Percentiles rank a stretch among this genome's conserved stretches.
phyloP scores from a whole-genome alignment of 2,113 vertebrate genomes.

The Erythrocercus mccallii region DNA sequence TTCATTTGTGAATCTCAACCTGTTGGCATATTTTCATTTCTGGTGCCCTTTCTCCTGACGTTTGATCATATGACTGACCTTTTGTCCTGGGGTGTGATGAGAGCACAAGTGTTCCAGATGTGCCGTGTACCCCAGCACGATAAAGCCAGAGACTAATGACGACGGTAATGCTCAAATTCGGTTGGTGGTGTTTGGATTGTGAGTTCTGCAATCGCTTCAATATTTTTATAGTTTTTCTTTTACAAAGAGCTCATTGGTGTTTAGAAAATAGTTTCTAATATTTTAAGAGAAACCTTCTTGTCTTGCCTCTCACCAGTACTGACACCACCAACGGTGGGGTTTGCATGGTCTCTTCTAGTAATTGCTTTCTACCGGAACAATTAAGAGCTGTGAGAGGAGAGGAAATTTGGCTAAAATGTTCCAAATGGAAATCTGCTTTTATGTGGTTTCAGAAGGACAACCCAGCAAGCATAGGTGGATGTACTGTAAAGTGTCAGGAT shows the following conservation, averaged over 20 bases:
- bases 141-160: not conserved
- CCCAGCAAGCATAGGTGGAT: not conserved
- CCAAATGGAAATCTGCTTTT: slow-evolving; percentile 18
- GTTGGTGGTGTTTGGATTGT: not conserved
- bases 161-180: not conserved
- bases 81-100: not conserved
- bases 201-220: not conserved
- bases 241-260: not conserved
- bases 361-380: not conserved
- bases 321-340: not conserved
- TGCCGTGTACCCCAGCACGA: not conserved
- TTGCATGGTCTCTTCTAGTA: not conserved
- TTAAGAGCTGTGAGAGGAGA: slow-evolving; percentile 2
- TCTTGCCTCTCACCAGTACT: not conserved
- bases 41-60: not conserved
- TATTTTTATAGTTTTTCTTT: not conserved
- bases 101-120: not conserved
- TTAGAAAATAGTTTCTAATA: not conserved
- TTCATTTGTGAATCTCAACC: not conserved
- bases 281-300: not conserved
- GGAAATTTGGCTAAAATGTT: not conserved
- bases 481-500: not conserved
- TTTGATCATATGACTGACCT: accelerated
- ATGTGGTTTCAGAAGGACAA: not conserved
- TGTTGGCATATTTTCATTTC: not conserved